Conservation (phyloP, 2,888 invertebrate genomes). For the Tiphia femorata region DNA sequence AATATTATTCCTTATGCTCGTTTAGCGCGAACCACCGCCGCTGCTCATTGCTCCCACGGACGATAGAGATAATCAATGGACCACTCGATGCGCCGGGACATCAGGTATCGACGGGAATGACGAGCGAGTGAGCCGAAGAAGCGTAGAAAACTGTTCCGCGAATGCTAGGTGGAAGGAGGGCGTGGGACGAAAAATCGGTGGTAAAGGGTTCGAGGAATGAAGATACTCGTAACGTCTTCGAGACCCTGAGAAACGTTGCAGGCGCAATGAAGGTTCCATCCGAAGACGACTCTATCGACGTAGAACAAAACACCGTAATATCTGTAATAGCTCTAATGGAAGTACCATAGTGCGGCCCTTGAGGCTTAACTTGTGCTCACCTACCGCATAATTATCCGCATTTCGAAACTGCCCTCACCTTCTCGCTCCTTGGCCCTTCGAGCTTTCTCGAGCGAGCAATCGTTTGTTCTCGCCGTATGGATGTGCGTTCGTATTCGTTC, state of each 20-base stretch:
- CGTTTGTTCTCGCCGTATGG: conserved; percentile 4
- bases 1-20: too few species aligned
- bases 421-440: conserved; percentile 1
- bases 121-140: too few species aligned
- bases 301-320: not conserved
- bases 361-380: conserved; percentile 4
- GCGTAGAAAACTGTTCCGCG: too few species aligned
- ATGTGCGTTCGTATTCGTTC: conserved; percentile 7
- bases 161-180: too few species aligned
- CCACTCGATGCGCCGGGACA: too few species aligned
- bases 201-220: too few species aligned
- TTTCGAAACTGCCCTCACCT: conserved; percentile 1
- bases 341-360: conserved; percentile 4
- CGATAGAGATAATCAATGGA: too few species aligned
- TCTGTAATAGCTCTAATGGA: conserved; percentile 2
- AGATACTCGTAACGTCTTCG: too few species aligned
- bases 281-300: conserved; percentile 7
- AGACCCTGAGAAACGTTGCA: not conserved
- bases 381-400: conserved; percentile 4
- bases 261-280: not conserved
- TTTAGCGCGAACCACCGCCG: too few species aligned
- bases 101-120: too few species aligned
- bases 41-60: too few species aligned
- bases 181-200: not conserved
- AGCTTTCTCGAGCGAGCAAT: too few species aligned